Base-by-base conservation (phyloP, 2,113 vertebrate genomes). In the Microcebus jonahi region DNA sequence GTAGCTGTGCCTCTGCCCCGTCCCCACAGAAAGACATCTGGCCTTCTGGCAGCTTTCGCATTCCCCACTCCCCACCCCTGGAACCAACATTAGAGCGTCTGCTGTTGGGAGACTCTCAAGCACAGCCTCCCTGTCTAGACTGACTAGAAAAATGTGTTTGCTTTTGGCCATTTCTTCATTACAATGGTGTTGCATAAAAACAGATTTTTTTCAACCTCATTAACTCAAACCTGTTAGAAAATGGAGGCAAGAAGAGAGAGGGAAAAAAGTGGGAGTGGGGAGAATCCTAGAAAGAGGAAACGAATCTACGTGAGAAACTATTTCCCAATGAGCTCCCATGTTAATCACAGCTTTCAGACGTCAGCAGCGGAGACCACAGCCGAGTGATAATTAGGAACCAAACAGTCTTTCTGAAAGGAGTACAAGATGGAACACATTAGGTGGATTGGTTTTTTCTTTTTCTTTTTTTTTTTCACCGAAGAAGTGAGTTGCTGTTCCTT, bases 251-350 rank as follows among this genome's bases (percentile, higher is more conserved):
- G 88, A 76, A 73, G 45, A 48, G 34, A 20, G 8, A 11, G 42
- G 42, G 25, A 77, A 39, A n/a, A 27, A 14, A 76, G 45, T 45
- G 53, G 50, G 65, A 90, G 57, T 55, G 3, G 10, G 80, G 48
- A 31, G 0, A 96, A 53, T 55, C 50, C 91, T 90, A 63, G 75
- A 97, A 98, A 92, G 42, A 95, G 79, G 96, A 97, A 89, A 96
- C 85, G 85, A 97, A 97, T 83, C 36, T 92, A 76, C 15, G 29
- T 73, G 83, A 79, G 88, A 90, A 97, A 27, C 21, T 17, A 57
- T 89, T 97, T 83, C 87, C 97, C 95, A 36, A 1, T 2, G 86
- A 96, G 71, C 14, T 55, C n/a, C 83, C 48, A 1, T 63, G 77
- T 95, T 90, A 96, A 31, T 97, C 91, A 93, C 39, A 84, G 93